Percentiles rank a stretch among this genome's conserved stretches.
Evolutionary conservation across 2,797 vertebrate genomes (phyloP).

Genomic region (Gambelia wislizenii): DNA sequence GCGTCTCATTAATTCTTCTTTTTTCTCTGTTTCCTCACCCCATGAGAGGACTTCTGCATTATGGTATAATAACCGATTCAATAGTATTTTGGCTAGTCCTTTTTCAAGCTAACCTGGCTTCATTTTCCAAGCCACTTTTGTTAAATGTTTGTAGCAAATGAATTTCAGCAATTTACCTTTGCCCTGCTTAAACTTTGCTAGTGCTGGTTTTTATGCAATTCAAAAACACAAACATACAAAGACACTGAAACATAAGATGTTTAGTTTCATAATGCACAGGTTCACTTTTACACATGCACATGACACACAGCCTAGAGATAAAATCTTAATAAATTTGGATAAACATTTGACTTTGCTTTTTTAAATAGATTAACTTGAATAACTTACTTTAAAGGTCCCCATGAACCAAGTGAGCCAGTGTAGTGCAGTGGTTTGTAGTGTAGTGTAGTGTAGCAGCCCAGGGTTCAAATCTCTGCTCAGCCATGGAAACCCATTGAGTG

Average conservation of each 20-base stretch:
- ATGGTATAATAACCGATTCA: not conserved
- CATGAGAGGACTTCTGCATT: constrained; percentile 16
- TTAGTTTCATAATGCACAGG: constrained; percentile 15
- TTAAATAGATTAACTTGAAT: not conserved
- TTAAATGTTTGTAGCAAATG: constrained; percentile 6
- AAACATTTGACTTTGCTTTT: constrained; percentile 3
- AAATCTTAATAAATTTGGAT: not conserved
- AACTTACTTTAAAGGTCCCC: constrained; percentile 15
- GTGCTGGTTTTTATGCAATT: constrained; percentile 9
- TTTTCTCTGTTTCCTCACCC: accelerated
- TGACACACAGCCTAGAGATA: constrained; percentile 24
- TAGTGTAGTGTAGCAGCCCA: too few species aligned
- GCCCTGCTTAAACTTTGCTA: constrained; percentile 11
- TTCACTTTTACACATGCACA: not conserved
- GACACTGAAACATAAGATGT: not conserved
- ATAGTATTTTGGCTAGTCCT: constrained; percentile 14
- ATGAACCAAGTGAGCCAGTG: not conserved
- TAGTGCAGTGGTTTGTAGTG: too few species aligned
- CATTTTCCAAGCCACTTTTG: constrained; percentile 45
- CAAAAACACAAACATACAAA: constrained; percentile 18
- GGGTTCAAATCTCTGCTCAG: too few species aligned
- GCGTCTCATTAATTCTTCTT: not conserved
- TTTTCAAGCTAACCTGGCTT: not conserved
- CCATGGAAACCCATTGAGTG: too few species aligned
- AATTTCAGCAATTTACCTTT: not conserved